phyloP scores from a whole-genome alignment of 35 echinoderm and acorn worm genomes.

The Nesometra sesokonis region DNA sequence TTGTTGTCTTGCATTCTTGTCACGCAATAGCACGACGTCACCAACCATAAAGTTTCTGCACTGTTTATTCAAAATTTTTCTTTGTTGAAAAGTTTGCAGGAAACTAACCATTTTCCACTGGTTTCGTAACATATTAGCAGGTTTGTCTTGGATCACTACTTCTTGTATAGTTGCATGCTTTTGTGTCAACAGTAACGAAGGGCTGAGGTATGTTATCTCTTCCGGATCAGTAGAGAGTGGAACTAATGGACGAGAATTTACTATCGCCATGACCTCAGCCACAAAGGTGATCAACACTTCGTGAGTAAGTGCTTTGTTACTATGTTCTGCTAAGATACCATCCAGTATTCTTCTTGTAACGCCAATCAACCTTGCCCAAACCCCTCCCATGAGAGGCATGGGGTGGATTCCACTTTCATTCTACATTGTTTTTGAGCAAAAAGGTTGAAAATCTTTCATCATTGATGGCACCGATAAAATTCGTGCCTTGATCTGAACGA shows the following conservation, averaged over 20 bases:
- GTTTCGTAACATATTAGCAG: neutral
- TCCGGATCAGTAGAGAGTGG: slow-evolving; percentile 32
- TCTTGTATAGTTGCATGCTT: neutral
- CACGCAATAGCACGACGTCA: slow-evolving; percentile 6
- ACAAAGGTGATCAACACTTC: slow-evolving; percentile 23
- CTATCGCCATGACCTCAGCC: slow-evolving; percentile 30
- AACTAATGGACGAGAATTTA: slow-evolving; percentile 25
- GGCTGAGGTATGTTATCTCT: slow-evolving; percentile 11
- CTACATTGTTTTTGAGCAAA: neutral
- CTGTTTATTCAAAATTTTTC: neutral
- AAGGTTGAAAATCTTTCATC: neutral
- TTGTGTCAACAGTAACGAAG: slow-evolving; percentile 21
- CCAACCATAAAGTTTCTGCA: neutral
- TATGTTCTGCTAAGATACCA: slow-evolving; percentile 1
- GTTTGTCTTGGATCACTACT: neutral
- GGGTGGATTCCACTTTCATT: slow-evolving; percentile 18
- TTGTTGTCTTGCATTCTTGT: neutral
- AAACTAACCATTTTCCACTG: slow-evolving; percentile 11
- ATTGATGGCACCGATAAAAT: slow-evolving; percentile 7
- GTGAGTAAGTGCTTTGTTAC: neutral
- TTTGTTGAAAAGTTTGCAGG: slow-evolving; percentile 17
- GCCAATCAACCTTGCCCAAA: slow-evolving; percentile 26
- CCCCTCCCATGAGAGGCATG: slow-evolving; percentile 11
- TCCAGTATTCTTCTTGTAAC: slow-evolving; percentile 12
- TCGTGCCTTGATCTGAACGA: slow-evolving; percentile 22